phyloP scores from a whole-genome alignment of 2,797 vertebrate genomes.

The Iguana delicatissima region DNA sequence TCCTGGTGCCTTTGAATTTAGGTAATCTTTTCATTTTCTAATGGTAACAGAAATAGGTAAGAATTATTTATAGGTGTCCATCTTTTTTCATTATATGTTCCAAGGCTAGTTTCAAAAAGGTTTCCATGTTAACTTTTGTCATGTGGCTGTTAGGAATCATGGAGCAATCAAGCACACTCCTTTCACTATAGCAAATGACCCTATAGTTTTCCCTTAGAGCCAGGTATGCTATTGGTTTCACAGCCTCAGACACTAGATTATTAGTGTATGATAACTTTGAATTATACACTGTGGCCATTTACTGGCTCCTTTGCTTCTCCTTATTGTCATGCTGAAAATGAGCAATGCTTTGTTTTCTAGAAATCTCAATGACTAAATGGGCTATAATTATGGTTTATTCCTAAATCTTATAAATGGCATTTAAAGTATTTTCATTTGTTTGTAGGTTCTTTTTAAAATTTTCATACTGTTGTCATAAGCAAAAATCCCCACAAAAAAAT shows the following conservation, averaged over 20 bases:
- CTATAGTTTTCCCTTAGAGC: not conserved
- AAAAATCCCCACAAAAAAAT: not conserved
- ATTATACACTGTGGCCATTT: not conserved
- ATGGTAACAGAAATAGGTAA: not conserved
- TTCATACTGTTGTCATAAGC: not conserved
- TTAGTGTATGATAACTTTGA: not conserved
- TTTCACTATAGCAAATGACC: not conserved
- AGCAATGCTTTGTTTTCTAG: constrained; percentile 27
- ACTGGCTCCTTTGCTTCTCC: not conserved
- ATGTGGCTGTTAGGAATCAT: not conserved
- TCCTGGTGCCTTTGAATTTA: not conserved
- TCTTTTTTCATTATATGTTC: not conserved
- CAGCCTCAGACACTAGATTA: not conserved
- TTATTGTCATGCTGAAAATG: not conserved
- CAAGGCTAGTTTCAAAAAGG: not conserved
- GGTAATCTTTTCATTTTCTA: not conserved
- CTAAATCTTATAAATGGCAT: not conserved
- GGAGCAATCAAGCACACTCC: too few species aligned
- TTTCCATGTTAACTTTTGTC: not conserved
- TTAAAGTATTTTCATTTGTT: not conserved
- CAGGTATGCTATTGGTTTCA: not conserved
- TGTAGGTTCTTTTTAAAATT: constrained; percentile 24
- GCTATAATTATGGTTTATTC: not conserved
- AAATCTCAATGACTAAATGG: not conserved
- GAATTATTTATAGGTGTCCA: not conserved